phyloP scores from a whole-genome alignment of 2,113 vertebrate genomes.

The Rhinopomastus cyanomelas region DNA sequence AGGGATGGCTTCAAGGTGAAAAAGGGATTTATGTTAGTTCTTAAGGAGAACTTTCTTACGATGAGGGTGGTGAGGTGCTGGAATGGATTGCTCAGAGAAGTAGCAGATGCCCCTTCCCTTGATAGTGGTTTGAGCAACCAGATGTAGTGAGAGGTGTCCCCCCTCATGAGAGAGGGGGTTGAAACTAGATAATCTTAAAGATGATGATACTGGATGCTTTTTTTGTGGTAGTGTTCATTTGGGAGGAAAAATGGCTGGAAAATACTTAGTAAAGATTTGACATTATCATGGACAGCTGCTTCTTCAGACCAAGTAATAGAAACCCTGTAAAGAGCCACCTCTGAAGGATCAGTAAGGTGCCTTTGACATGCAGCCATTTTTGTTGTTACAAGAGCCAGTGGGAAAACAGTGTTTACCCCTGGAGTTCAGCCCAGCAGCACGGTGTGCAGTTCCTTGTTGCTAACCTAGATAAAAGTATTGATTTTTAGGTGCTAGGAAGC shows the following conservation, averaged over 20 bases:
- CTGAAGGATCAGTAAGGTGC: background rate
- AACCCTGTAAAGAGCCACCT: background rate
- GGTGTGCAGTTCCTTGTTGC: background rate
- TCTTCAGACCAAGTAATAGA: background rate
- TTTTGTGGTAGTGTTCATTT: fast-evolving
- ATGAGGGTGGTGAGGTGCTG: too few relatives aligned
- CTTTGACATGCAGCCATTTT: background rate
- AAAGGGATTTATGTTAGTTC: too few relatives aligned
- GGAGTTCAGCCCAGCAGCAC: background rate
- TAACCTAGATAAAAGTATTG: background rate
- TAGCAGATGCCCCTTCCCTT: too few relatives aligned
- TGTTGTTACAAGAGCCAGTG: background rate
- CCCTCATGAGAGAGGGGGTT: background rate
- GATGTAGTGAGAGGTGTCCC: background rate
- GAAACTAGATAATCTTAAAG: too few relatives aligned
- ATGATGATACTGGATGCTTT: background rate
- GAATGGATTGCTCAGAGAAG: too few relatives aligned
- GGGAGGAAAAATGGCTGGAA: background rate
- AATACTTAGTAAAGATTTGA: background rate
- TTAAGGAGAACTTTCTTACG: too few relatives aligned
- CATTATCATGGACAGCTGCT: background rate
- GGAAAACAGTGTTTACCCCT: background rate
- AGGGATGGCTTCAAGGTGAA: too few relatives aligned
- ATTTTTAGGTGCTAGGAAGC: background rate
- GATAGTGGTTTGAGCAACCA: too few relatives aligned